Base-by-base conservation (phyloP, 2,113 vertebrate genomes). In the Oxyruncus cristatus region DNA sequence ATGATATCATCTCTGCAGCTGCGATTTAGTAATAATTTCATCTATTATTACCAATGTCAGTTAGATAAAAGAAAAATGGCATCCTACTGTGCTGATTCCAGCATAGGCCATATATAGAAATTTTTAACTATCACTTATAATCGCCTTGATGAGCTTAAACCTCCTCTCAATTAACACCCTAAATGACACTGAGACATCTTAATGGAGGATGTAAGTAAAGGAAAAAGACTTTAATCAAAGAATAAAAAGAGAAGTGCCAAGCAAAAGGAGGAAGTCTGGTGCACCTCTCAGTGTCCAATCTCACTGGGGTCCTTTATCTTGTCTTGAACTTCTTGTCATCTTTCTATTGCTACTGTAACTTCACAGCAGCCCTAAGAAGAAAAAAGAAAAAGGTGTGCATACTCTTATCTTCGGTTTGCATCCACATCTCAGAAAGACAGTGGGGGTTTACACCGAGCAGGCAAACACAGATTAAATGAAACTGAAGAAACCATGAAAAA, bases 151-250 rank as follows among this genome's bases (percentile, higher is more conserved):
- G 99, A 99, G 99, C 98, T 98, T 98, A 97, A 98, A 98, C 98
- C 98, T 98, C 98, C 98, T 99, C 99, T 99, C 99, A 99, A 99
- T 99, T 99, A 99, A 98, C 98, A 98, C 98, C 98, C 99, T 98
- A 99, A 99, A 98, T 98, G 98, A 98, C 98, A 98, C 98, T 90
- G 97, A 98, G 98, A 98, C 98, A 97, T 98, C 97, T 99, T 99
- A 99, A 99, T 99, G 98, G 98, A 98, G 98, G 98, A 98, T 98
- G 98, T 98, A 99, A 98, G 98, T 98, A 98, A 97, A 97, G 96
- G 97, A 97, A 97, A 97, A 97, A 98, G 97, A 96, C 96, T 98
- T 98, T 98, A 98, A 98, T 98, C 97, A 98, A 98, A 98, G 97
- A 97, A 98, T 96, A 98, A 95, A 98, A 97, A 89, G 90, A 75